Percentiles rank a stretch among this genome's conserved stretches.
phyloP scores from a whole-genome alignment of 2,113 vertebrate genomes.

The Solea solea region DNA sequence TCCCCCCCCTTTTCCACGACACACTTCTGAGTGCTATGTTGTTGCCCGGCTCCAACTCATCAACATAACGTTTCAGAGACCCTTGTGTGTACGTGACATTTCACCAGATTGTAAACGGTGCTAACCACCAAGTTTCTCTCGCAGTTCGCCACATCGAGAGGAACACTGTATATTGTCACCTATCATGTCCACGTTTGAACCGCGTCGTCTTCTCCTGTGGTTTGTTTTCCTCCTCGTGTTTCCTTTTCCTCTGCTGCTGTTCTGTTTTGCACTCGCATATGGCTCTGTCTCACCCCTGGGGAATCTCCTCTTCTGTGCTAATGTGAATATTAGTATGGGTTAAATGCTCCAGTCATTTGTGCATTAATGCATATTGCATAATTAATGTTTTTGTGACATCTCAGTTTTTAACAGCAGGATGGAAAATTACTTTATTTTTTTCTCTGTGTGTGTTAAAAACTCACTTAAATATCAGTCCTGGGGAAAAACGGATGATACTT shows the following conservation, averaged over 20 bases:
- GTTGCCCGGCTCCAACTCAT: constrained; percentile 7
- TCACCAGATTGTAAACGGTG: constrained; percentile 31
- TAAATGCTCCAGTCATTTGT: constrained; percentile 81
- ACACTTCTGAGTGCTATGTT: constrained; percentile 18
- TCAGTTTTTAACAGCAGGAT: constrained; percentile 39
- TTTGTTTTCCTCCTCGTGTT: constrained; percentile 34
- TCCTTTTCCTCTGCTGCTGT: constrained; percentile 39
- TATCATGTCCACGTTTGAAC: constrained; percentile 18
- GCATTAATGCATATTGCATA: constrained; percentile 77
- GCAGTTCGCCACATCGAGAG: constrained; percentile 15
- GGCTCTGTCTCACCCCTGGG: constrained; percentile 69
- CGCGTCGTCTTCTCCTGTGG: constrained; percentile 16
- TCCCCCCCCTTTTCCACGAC: background rate
- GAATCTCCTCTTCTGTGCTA: constrained; percentile 74
- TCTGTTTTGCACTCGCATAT: constrained; percentile 64
- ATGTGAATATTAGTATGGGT: constrained; percentile 81
- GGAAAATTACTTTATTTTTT: constrained; percentile 4
- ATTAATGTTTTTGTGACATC: constrained; percentile 67
- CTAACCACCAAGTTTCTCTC: constrained; percentile 3
- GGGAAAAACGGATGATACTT: constrained; percentile 31
- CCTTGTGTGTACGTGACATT: constrained; percentile 34
- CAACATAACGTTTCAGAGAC: constrained; percentile 28
- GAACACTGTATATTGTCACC: constrained; percentile 5
- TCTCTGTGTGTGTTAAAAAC: constrained; percentile 15
- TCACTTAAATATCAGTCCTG: constrained; percentile 20